phyloP scores from a whole-genome alignment of 2,797 vertebrate genomes.

The Vultur gryphus region DNA sequence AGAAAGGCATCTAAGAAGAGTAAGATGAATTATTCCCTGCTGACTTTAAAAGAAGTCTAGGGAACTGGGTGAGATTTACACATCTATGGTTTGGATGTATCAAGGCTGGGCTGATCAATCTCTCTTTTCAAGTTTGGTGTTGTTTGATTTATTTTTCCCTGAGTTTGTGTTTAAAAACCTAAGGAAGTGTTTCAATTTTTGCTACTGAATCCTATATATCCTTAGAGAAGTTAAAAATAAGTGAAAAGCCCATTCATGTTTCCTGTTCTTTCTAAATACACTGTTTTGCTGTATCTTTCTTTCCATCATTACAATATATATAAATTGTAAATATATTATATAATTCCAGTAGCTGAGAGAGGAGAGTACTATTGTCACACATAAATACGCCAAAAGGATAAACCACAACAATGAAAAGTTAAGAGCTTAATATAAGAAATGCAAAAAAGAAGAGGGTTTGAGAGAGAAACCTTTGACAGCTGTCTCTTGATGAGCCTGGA shows the following conservation, averaged over 20 bases:
- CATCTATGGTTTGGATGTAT: background rate
- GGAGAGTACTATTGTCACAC: background rate
- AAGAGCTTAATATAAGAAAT: background rate
- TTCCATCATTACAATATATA: background rate
- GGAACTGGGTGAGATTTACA: background rate
- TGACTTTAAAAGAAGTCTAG: conserved; percentile 14
- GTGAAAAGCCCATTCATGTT: background rate
- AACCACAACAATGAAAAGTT: background rate
- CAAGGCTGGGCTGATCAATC: conserved; percentile 5
- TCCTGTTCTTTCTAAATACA: background rate
- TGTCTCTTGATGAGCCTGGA: background rate
- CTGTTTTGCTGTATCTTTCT: background rate
- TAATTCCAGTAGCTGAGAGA: background rate
- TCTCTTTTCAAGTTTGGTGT: background rate
- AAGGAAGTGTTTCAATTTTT: background rate
- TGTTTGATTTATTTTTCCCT: background rate
- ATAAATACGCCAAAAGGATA: background rate
- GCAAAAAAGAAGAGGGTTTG: background rate
- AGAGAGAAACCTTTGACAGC: background rate
- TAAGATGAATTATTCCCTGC: conserved; percentile 21
- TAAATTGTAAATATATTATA: background rate
- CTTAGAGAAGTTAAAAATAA: background rate
- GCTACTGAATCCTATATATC: background rate
- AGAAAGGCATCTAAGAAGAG: background rate
- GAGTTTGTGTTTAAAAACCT: background rate